Evolutionary conservation across 2,113 vertebrate species (phyloP), one percentile per base, ranked within the genome.

Genomic region (Sinocyclocheilus rhinocerous): DNA sequence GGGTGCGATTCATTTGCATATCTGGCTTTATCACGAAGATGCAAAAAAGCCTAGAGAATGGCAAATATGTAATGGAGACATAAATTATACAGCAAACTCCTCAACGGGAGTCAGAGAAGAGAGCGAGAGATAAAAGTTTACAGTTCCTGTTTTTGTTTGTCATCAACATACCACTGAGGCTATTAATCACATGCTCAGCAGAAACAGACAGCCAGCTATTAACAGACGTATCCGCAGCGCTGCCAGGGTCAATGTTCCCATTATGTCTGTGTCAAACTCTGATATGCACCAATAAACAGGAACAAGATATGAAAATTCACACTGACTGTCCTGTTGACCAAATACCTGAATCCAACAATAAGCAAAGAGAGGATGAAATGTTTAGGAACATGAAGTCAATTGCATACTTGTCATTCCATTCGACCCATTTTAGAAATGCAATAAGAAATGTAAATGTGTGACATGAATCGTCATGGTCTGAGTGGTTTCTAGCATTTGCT

Each of bases 61-160:
- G 9, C 57, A 77, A 89, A 91, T 90, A 91, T 91, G 24, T 87
- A 86, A 90, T 76, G 29, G 50, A 85, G 81, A 77, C 39, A 61
- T 75, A 86, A 83, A 76, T 76, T 86, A 87, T 89, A 91, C 92
- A 91, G 90, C 87, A 91, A 92, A 90, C 91, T 89, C 90, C 84
- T 91, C 90, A 86, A 90, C 89, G 59, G 59, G 59, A 87, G 85
- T 81, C 79, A 88, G 90, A 92, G 90, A 90, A 87, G 87, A 26
- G 79, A 88, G 86, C 90, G 87, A 85, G 91, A 88, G 90, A 93
- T 70, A 92, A 91, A 93, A 92, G 90, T 93, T 92, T 94, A 92
- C 90, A 94, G 90, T 95, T 96, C 95, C 95, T 95, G 94, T 94
- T 96, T 92, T 95, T 95, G 92, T 94, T 94, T 94, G 91, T 91